Base-by-base conservation (phyloP, 2,888 invertebrate genomes). In the Pasiphila rectangulata region DNA sequence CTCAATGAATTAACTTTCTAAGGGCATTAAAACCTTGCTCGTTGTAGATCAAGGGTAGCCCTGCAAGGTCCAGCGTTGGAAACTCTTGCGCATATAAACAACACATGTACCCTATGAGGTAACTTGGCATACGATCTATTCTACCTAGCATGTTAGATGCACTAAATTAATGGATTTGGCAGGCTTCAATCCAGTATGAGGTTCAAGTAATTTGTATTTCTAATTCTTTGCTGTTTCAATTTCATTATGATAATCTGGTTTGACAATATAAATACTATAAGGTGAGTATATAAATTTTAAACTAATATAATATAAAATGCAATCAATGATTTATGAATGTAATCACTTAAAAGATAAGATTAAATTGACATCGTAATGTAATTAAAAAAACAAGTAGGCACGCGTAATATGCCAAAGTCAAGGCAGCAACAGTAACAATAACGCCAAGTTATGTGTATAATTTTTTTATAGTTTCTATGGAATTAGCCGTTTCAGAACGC, bases 61-160 rank as follows among this genome's bases (percentile, higher is more conserved):
- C 56, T 59, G 63, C 70, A 68, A 65, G 64, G 59, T 55, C 52
- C 49, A 56, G 59, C 57, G 51, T 50, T 17, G 50, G 25, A 48
- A 57, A 60, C 66, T 41, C 49, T 7, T 32, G 46, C 61, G 80
- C 77, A 79, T 82, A 80, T 76, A 65, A 81, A 82, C 46, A 19
- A 41, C 71, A 78, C 79, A 77, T 74, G 64, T 69, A 40, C 40
- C 27, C 58, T 56, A 67, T 73, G 69, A 59, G 48, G 67, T 67
- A 73, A 73, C 62, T 74, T 79, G 78, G 72, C 77, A 74, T 53
- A 51, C 29, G 43, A 41, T 20, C 46, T 40, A 24, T 46, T 44
- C 43, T 36, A 43, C 32, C 34, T 47, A 32, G 6, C 10, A 32
- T 35, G 37, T 23, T 20, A 13, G 27, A 34, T n/a, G n/a, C n/a